Conservation (phyloP, 1,140 invertebrate species). For the Tachypleus tridentatus region DNA sequence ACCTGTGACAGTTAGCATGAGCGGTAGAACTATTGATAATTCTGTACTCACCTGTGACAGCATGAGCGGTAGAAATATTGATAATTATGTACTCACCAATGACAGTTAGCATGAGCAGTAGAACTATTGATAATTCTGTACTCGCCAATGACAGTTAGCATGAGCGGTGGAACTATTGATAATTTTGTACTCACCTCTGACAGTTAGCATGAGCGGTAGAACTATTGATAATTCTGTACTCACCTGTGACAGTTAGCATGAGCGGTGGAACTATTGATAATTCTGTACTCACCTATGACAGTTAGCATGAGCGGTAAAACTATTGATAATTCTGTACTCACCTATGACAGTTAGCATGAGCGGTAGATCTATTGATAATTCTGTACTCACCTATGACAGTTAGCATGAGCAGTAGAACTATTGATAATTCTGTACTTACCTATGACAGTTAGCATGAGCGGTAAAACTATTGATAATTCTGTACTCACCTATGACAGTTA, state of each 20-base stretch:
- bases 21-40: too few species aligned
- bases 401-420: constrained; percentile 2
- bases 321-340: constrained; percentile 3
- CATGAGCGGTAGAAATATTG: too few species aligned
- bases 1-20: constrained; percentile 18
- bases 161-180: neutral
- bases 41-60: constrained; percentile 16
- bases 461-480: too few species aligned
- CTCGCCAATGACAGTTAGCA: constrained; percentile 18
- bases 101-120: constrained; percentile 9
- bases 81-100: constrained; percentile 11
- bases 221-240: neutral
- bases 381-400: constrained; percentile 16
- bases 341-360: constrained; percentile 16
- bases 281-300: constrained; percentile 15
- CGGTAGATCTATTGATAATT: too few species aligned
- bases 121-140: neutral
- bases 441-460: constrained; percentile 14
- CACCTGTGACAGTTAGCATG: constrained; percentile 18
- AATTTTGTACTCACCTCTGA: constrained; percentile 13
- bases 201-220: constrained; percentile 7
- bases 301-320: constrained; percentile 4
- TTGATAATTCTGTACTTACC: constrained; percentile 8
- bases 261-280: too few species aligned
- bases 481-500: constrained; percentile 18